Conservation (phyloP, 2,888 invertebrate genomes). For the Cylindroiulus punctatus region DNA sequence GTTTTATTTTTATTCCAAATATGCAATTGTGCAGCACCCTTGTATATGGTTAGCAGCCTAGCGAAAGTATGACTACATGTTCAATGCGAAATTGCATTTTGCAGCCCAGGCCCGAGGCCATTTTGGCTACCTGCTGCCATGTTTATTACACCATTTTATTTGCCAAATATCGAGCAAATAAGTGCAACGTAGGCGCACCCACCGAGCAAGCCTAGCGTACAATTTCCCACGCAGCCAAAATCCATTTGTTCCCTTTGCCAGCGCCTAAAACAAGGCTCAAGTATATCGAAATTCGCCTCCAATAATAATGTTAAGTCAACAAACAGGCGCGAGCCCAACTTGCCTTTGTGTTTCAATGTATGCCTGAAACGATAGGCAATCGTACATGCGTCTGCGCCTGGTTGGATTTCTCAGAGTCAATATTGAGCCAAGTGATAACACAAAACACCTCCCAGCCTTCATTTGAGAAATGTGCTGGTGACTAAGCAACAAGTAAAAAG, state of each 20-base stretch:
- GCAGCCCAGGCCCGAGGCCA: background rate
- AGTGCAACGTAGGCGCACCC: background rate
- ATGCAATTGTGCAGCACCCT: background rate
- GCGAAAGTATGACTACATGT: background rate
- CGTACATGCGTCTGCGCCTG: background rate
- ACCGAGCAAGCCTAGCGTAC: background rate
- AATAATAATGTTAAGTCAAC: constrained; percentile 5
- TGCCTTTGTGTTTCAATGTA: background rate
- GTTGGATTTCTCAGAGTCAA: constrained; percentile 1
- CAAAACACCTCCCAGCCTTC: background rate
- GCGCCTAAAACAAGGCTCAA: background rate
- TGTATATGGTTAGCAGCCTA: background rate
- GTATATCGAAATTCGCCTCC: background rate
- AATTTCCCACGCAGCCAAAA: background rate
- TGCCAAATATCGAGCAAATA: background rate
- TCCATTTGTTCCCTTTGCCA: background rate
- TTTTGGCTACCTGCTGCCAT: background rate
- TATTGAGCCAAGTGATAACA: background rate
- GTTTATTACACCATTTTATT: background rate
- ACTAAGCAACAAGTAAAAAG: constrained; percentile 9
- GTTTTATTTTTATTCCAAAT: background rate
- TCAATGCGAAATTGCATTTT: background rate
- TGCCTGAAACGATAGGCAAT: background rate
- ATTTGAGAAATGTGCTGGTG: background rate
- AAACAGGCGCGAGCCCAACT: background rate